Evolutionary conservation across 2,113 vertebrate species (phyloP).

Genomic region (Elaphurus davidianus): DNA sequence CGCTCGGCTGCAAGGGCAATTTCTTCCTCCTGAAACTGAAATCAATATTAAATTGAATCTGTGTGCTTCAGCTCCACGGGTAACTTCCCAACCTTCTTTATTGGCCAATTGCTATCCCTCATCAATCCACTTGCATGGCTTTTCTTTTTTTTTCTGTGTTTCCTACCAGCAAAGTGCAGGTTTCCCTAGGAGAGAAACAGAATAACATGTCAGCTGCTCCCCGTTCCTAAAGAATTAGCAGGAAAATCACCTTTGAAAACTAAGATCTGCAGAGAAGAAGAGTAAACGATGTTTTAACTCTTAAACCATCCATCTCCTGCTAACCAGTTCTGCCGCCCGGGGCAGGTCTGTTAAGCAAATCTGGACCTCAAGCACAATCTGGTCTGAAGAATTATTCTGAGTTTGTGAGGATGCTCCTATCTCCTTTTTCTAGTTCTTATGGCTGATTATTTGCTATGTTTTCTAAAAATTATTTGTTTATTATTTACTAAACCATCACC

Average conservation of each 20-base stretch:
- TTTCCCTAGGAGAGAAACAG: background rate
- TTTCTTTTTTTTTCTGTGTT: background rate
- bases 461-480: background rate
- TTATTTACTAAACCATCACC: background rate
- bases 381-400: background rate
- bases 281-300: background rate
- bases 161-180: background rate
- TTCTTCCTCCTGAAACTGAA: constrained; percentile 71
- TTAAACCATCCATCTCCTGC: background rate
- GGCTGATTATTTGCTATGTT: background rate
- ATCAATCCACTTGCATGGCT: background rate
- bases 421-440: background rate
- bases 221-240: background rate
- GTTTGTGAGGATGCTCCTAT: background rate
- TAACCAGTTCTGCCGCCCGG: background rate
- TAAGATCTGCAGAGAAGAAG: background rate
- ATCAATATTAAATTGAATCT: constrained; percentile 77
- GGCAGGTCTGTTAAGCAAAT: background rate
- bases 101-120: background rate
- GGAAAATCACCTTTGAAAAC: background rate
- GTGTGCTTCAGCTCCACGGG: background rate
- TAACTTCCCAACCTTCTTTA: constrained; percentile 47
- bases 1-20: constrained; percentile 55
- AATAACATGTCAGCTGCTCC: background rate
- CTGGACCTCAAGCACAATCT: background rate